These are phyloP conservation scores for Motacilla alba DNA, from an alignment of 2,113 vertebrate genomes.

Conservation along the genomic window DNA sequence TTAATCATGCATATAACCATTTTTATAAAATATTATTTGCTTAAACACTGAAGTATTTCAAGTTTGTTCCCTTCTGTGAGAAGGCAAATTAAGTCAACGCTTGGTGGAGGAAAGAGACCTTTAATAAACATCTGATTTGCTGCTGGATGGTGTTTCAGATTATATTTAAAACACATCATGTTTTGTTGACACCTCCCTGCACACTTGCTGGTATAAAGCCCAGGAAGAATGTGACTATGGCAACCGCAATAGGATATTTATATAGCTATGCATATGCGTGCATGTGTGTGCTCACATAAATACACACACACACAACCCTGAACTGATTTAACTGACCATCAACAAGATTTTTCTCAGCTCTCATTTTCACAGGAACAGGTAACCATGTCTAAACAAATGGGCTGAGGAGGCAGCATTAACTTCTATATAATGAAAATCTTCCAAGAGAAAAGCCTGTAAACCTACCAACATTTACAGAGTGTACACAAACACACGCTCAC, in stretches of 20 bases:
- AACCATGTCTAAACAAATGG: background rate
- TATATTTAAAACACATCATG: constrained; percentile 62
- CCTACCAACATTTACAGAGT: background rate
- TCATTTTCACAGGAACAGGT: constrained; percentile 13
- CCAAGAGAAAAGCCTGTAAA: background rate
- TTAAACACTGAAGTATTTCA: constrained; percentile 44
- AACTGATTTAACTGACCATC: background rate
- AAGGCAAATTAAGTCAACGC: constrained; percentile 30
- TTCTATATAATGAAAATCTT: background rate
- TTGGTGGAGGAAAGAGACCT: background rate
- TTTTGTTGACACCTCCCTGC: constrained; percentile 62
- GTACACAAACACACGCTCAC: background rate
- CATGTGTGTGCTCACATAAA: background rate
- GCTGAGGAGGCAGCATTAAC: background rate
- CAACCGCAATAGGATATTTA: constrained; percentile 59
- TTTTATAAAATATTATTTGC: constrained; percentile 42
- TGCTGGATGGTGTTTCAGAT: constrained; percentile 42
- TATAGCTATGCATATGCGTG: background rate
- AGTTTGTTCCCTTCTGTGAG: constrained; percentile 12
- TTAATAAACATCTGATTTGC: constrained; percentile 59
- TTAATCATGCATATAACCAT: constrained; percentile 38
- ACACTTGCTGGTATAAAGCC: constrained; percentile 52
- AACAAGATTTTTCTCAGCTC: background rate
- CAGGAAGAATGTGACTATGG: constrained; percentile 64
- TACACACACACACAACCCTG: background rate